Conservation (phyloP, 1,140 invertebrate species). For the Diachasmimorpha longicaudata region DNA sequence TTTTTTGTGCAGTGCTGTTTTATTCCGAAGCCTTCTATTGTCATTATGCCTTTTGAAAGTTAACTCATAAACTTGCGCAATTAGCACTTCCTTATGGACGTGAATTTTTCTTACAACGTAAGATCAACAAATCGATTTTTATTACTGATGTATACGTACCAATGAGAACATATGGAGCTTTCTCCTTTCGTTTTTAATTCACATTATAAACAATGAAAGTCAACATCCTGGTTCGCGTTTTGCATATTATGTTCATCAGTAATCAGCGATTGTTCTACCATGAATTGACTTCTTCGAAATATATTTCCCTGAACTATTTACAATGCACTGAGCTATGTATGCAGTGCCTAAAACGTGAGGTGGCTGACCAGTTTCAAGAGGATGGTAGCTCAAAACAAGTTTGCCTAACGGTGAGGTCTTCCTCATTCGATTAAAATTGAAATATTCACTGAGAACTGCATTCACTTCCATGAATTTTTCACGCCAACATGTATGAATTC, state of each 20-base stretch:
- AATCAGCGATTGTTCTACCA: too few relatives aligned
- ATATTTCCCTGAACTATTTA: background rate
- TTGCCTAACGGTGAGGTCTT: constrained; percentile 6
- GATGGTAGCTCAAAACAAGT: constrained; percentile 18
- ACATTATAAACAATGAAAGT: background rate
- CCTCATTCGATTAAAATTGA: constrained; percentile 9
- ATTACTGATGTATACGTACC: background rate
- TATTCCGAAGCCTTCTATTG: background rate
- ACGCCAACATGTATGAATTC: background rate
- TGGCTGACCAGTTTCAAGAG: constrained; percentile 23
- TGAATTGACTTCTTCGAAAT: background rate
- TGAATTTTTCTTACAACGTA: background rate
- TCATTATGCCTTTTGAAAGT: background rate
- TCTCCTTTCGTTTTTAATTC: background rate
- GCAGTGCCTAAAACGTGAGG: background rate
- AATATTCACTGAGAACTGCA: background rate
- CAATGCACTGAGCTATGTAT: background rate
- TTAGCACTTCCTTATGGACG: background rate
- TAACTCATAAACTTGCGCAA: background rate
- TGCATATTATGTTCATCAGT: background rate
- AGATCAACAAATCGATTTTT: background rate
- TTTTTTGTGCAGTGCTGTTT: background rate
- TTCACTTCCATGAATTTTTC: background rate
- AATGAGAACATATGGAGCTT: background rate
- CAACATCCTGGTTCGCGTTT: background rate